Conservation (phyloP, 1,140 invertebrate species). For the Teleogryllus occipitalis region DNA sequence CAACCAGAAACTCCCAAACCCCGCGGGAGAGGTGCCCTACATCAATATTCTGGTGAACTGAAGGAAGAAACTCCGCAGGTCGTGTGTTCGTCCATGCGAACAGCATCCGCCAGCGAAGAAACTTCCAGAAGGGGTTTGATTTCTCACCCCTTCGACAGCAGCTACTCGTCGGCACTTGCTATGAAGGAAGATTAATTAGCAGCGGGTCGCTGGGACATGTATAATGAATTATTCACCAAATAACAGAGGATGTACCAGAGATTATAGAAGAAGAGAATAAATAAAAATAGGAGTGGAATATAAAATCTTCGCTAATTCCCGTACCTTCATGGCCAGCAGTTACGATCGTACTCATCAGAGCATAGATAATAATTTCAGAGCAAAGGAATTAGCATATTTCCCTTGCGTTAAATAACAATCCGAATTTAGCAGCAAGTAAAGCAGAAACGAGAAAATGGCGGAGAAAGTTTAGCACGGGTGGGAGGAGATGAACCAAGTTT, state of each 20-base stretch:
- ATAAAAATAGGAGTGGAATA: background rate
- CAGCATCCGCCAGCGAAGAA: too few relatives aligned
- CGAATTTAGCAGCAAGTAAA: constrained; percentile 4
- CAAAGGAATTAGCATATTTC: background rate
- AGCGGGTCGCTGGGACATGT: background rate
- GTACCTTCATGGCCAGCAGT: background rate
- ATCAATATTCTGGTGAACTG: too few relatives aligned
- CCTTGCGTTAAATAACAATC: background rate
- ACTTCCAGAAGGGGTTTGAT: too few relatives aligned
- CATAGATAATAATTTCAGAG: background rate
- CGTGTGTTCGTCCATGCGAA: too few relatives aligned
- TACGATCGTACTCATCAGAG: background rate
- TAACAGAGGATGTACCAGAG: background rate
- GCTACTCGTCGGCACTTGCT: background rate
- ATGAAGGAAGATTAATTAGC: background rate
- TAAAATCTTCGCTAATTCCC: background rate
- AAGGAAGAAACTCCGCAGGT: too few relatives aligned
- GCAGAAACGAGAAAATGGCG: background rate
- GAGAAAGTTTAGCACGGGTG: background rate
- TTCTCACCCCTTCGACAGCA: background rate
- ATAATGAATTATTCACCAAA: background rate
- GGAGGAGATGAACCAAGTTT: background rate
- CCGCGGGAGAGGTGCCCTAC: too few relatives aligned
- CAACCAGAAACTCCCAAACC: too few relatives aligned
- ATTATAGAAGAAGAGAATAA: background rate